Conservation (phyloP, 2,113 vertebrate species). For the Podarcis muralis region DNA sequence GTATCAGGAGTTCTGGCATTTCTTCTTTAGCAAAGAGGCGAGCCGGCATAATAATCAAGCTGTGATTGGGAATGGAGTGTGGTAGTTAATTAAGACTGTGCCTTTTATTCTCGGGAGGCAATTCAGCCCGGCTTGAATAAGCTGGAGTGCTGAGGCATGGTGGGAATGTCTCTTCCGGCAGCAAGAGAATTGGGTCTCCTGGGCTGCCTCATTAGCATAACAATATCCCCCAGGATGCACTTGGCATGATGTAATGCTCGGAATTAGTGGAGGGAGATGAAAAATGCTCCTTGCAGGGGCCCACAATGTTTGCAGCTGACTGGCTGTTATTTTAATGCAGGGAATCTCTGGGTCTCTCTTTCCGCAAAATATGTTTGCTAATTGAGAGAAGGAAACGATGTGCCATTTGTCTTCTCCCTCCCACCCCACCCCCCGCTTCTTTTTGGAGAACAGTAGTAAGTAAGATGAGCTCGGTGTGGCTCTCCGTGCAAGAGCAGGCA, state of each 20-base stretch:
- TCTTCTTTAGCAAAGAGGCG: conserved; percentile 42
- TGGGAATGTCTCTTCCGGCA: conserved; percentile 83
- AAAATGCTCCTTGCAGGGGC: conserved; percentile 44
- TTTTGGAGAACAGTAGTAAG: conserved; percentile 9
- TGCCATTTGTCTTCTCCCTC: conserved; percentile 10
- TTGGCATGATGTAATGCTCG: conserved; percentile 80
- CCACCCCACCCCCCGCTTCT: conserved; percentile 4
- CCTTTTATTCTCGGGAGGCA: conserved; percentile 79
- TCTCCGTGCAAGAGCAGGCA: conserved; percentile 7
- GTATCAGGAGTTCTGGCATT: conserved; percentile 53
- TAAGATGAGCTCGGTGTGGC: conserved; percentile 25
- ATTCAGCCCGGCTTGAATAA: conserved; percentile 76
- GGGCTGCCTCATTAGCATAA: conserved; percentile 82
- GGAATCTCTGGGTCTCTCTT: conserved; percentile 58
- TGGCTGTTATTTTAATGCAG: conserved; percentile 57
- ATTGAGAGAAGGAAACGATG: conserved; percentile 73
- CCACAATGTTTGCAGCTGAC: conserved; percentile 80
- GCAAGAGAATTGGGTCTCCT: conserved; percentile 64
- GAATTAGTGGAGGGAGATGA: conserved; percentile 46
- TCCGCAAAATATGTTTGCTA: conserved; percentile 67
- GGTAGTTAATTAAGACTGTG: conserved; percentile 77
- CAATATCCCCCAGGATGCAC: conserved; percentile 84
- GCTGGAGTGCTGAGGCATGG: conserved; percentile 73
- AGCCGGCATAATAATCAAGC: conserved; percentile 54
- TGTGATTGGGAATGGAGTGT: conserved; percentile 55